phyloP scores from a whole-genome alignment of 1,140 invertebrate species.

The Hermatobates lingyangjiaoensis region DNA sequence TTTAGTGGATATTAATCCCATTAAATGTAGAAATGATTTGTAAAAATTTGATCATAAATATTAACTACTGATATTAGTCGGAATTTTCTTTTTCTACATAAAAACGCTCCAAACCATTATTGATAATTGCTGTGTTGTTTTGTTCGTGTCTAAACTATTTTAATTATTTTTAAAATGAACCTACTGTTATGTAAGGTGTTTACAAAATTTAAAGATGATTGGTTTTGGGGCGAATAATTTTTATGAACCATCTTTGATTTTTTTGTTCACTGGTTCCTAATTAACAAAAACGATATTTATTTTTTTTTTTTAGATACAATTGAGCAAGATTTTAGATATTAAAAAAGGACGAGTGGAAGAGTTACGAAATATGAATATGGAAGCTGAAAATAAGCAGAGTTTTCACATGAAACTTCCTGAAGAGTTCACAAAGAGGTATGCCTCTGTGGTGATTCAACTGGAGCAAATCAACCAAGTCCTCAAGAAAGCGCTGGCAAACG shows the following conservation, averaged over 20 bases:
- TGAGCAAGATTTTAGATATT: slow-evolving; percentile 65
- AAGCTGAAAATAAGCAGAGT: slow-evolving; percentile 70
- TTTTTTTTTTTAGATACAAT: slow-evolving; percentile 31
- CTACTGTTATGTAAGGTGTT: neutral
- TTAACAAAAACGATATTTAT: too few relatives aligned
- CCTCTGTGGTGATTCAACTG: slow-evolving; percentile 69
- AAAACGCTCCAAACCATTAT: too few relatives aligned
- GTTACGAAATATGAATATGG: slow-evolving; percentile 72
- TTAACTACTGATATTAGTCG: too few relatives aligned
- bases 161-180: neutral
- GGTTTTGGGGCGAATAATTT: neutral
- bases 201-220: neutral
- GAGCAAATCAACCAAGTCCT: slow-evolving; percentile 82
- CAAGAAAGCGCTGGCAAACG: slow-evolving; percentile 61
- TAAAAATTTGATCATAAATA: too few relatives aligned
- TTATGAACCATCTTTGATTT: neutral
- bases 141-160: too few relatives aligned
- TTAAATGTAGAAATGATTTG: too few relatives aligned
- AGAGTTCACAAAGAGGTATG: slow-evolving; percentile 81
- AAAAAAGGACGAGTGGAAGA: slow-evolving; percentile 67
- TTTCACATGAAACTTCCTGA: slow-evolving; percentile 53
- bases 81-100: too few relatives aligned
- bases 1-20: too few relatives aligned
- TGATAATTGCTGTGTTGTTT: too few relatives aligned
- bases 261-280: neutral